phyloP scores from a whole-genome alignment of 2,113 vertebrate genomes.

The Python bivittatus region DNA sequence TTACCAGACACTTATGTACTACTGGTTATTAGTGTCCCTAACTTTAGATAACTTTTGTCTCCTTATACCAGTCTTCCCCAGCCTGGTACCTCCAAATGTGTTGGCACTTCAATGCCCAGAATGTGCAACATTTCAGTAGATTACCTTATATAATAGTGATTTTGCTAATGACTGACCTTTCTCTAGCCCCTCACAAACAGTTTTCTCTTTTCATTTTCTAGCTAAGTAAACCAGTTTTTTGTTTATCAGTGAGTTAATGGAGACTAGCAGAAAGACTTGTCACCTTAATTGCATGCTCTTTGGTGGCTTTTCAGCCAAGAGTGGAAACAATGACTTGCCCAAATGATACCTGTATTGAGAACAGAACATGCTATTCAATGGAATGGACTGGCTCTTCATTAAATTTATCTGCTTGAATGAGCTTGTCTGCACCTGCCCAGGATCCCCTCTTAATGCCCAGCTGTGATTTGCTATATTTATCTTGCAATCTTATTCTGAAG shows the following conservation, averaged over 20 bases:
- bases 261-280: background rate
- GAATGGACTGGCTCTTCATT: background rate
- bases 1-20: too few species aligned
- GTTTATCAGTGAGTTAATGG: background rate
- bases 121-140: background rate
- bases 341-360: background rate
- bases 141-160: background rate
- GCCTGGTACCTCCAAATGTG: background rate
- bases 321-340: conserved; percentile 23
- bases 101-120: background rate
- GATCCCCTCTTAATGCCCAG: background rate
- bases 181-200: background rate
- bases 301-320: conserved; percentile 27
- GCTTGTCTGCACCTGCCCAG: background rate
- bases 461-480: background rate
- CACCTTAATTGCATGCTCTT: conserved; percentile 1
- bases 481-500: background rate
- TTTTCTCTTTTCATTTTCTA: background rate
- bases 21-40: background rate
- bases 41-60: background rate
- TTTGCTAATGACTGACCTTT: background rate
- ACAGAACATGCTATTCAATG: background rate
- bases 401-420: background rate
- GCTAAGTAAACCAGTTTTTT: background rate
- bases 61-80: too few species aligned